Evolutionary conservation across 2,888 invertebrate species (phyloP), one percentile per base, ranked within the genome.

Genomic region (Atethmia centrago): DNA sequence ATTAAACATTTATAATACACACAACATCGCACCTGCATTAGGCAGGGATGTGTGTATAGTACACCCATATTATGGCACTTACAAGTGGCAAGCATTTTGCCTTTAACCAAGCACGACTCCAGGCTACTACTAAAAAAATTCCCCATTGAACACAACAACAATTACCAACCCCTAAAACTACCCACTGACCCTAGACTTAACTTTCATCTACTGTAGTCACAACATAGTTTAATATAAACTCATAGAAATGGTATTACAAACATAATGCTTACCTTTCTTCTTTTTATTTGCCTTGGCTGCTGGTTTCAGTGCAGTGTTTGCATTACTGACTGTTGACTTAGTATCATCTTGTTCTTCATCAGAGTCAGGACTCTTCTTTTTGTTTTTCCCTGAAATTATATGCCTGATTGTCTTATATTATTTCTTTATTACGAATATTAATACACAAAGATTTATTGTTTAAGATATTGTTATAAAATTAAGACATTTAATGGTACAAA

Each of bases 291-390:
- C 85, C 85, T 96, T 96, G 16, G 90, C 80, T 53, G 87, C 83
- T 62, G 92, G 73, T 84, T 95, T 95, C 9, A 90, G 86, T 25
- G 89, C 75, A 71, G 89, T 89, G 81, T 87, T 95, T 53, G 91
- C 80, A 86, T 92, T 93, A 84, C 92, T 94, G 14, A 91, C 83
- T 64, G 88, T 86, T 19, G 94, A 93, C 76, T 94, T 95, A 62
- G 83, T 92, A 71, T 96, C 97, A 81, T 95, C 95, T 59, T 92
- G 89, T 31, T 96, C 96, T 77, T 95, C 95, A 82, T 95, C 95
- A 59, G 95, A 95, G 21, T 94, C 94, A 7, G 87, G 93, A 21
- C 86, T 92, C 84, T 95, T 96, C 88, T 96, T 96, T 88, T 96
- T 96, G 83, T 93, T 95, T 88, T 95, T 95, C 66, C 84, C 94